Percentiles rank a stretch among this genome's conserved stretches.
phyloP scores from a whole-genome alignment of 2,888 invertebrate genomes.

The Auanema freiburgensis region DNA sequence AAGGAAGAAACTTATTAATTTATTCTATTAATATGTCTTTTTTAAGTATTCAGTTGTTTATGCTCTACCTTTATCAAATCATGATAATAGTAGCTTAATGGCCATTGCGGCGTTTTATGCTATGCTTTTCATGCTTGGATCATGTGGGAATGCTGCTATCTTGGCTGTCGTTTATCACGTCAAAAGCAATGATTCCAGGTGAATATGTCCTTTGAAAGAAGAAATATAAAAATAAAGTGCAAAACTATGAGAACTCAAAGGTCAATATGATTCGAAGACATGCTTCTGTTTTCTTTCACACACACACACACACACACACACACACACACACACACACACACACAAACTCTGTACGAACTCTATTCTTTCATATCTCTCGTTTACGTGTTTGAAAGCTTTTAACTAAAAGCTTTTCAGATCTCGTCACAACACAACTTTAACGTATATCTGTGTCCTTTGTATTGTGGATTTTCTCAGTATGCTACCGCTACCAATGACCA shows the following conservation, averaged over 20 bases:
- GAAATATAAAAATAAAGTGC: not conserved
- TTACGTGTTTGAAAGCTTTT: too few species aligned
- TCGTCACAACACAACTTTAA: conserved; percentile 59
- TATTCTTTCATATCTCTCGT: too few species aligned
- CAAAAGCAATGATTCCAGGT: conserved; percentile 14
- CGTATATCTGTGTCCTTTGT: conserved; percentile 61
- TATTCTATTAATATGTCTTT: not conserved
- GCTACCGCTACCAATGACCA: conserved; percentile 62
- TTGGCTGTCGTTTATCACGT: conserved; percentile 52
- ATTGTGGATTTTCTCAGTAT: conserved; percentile 59
- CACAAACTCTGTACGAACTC: too few species aligned
- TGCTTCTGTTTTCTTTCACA: too few species aligned
- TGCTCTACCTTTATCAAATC: conserved; percentile 43
- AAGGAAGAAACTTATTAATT: too few species aligned
- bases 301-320: too few species aligned
- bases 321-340: too few species aligned
- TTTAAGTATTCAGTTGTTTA: conserved; percentile 43
- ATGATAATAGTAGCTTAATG: conserved; percentile 54
- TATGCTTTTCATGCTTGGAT: conserved; percentile 68
- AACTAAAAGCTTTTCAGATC: conserved; percentile 17
- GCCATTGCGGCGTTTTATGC: conserved; percentile 70
- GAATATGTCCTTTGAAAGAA: conserved; percentile 2
- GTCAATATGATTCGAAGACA: not conserved
- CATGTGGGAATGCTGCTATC: conserved; percentile 66
- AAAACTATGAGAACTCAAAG: not conserved